These are phyloP conservation scores for Molorchus minor DNA, from an alignment of 2,888 invertebrate species.

Conservation along the genomic window DNA sequence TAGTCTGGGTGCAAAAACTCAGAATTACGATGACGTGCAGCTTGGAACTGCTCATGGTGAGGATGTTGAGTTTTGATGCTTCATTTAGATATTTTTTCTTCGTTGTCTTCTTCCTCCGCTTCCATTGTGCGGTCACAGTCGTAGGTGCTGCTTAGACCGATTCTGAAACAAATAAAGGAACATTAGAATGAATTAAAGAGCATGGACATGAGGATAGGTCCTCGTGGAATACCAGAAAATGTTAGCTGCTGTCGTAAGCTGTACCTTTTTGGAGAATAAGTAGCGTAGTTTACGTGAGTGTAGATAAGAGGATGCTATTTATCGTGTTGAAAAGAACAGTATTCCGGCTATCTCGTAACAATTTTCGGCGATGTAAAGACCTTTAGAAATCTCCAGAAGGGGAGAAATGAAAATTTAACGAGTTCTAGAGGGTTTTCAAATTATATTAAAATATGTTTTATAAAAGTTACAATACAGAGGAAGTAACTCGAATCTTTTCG, in stretches of 20 bases:
- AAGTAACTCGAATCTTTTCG: not conserved
- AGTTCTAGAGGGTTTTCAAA: not conserved
- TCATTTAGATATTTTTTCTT: conserved; percentile 43
- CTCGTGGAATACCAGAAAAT: too few species aligned
- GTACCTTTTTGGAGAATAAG: too few species aligned
- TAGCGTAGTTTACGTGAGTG: too few species aligned
- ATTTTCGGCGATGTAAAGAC: too few species aligned
- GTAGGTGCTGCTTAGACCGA: not conserved
- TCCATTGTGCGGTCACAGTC: conserved; percentile 39
- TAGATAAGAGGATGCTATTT: too few species aligned
- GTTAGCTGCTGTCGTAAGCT: too few species aligned
- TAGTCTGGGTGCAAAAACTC: conserved; percentile 60
- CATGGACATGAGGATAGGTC: not conserved
- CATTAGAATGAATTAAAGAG: not conserved
- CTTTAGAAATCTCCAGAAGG: too few species aligned
- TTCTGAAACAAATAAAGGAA: conserved; percentile 10
- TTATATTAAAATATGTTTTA: not conserved
- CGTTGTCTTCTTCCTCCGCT: conserved; percentile 45
- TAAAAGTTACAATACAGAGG: not conserved
- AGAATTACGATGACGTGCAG: conserved; percentile 51
- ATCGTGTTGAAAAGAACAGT: too few species aligned
- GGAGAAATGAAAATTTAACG: too few species aligned
- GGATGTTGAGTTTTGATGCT: not conserved
- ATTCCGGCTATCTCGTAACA: too few species aligned
- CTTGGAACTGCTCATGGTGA: conserved; percentile 40